These are phyloP conservation scores for Scytalopus superciliaris DNA, from an alignment of 2,113 vertebrate species.

Conservation along the genomic window DNA sequence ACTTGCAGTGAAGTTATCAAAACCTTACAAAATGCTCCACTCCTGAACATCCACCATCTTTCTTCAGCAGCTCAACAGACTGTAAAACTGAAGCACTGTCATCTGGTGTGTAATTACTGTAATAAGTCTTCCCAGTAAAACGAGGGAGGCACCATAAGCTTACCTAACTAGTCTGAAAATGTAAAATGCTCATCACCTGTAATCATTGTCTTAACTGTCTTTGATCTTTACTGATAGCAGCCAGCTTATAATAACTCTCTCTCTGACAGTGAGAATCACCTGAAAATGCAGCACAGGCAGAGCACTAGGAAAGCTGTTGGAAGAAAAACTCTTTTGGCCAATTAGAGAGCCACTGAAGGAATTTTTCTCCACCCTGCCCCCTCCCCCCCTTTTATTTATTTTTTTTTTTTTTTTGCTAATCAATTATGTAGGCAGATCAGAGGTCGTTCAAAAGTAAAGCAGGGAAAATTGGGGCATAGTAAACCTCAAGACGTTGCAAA, in stretches of 20 bases:
- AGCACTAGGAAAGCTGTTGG: neutral
- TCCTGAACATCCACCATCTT: constrained; percentile 1
- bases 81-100: constrained; percentile 28
- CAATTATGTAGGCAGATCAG: neutral
- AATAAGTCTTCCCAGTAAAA: constrained; percentile 45
- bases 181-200: constrained; percentile 22
- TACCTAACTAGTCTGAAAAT: constrained; percentile 51
- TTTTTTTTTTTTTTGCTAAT: neutral
- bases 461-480: neutral
- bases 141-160: constrained; percentile 38
- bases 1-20: constrained; percentile 23
- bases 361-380: neutral
- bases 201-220: constrained; percentile 44
- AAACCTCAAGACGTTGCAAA: constrained; percentile 5
- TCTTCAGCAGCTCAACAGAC: neutral
- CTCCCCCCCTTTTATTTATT: too few species aligned
- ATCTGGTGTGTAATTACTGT: constrained; percentile 16
- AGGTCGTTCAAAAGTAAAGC: neutral
- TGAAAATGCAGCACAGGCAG: neutral
- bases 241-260: neutral
- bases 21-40: neutral
- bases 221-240: constrained; percentile 16
- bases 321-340: neutral
- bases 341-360: neutral
- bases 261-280: neutral